A percentile compares a stretch with the other conserved stretches of the same genome.
Conservation (phyloP, 2,113 vertebrate genomes). For the Ginglymostoma cirratum region DNA sequence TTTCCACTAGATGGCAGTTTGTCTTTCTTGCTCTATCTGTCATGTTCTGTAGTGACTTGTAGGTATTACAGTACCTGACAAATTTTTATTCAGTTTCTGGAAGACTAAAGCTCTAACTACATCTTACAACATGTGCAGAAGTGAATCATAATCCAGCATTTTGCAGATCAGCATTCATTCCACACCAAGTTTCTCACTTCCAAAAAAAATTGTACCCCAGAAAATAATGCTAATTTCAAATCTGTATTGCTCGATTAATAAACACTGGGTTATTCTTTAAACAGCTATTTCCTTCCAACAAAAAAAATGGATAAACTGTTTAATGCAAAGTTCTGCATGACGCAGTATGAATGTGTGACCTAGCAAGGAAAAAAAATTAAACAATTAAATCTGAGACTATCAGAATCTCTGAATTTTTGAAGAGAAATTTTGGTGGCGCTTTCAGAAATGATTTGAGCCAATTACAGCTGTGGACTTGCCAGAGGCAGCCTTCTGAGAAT, state of each 20-base stretch:
- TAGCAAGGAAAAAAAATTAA: too few relatives aligned
- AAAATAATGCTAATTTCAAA: constrained; percentile 5
- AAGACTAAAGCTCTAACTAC: not conserved
- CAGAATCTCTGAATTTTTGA: too few relatives aligned
- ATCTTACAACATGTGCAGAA: not conserved
- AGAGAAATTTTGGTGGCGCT: too few relatives aligned
- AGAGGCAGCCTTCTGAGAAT: too few relatives aligned
- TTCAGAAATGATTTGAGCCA: too few relatives aligned
- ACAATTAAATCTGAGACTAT: too few relatives aligned
- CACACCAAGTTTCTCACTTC: not conserved
- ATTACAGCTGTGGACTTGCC: too few relatives aligned
- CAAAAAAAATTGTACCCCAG: not conserved
- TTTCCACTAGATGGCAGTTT: not conserved
- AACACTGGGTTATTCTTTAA: not conserved
- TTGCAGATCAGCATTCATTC: not conserved
- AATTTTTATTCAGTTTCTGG: not conserved
- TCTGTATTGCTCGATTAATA: not conserved
- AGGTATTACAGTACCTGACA: not conserved
- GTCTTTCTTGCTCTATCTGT: not conserved
- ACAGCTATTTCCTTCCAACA: not conserved
- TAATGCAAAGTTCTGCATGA: not conserved
- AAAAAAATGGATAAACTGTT: not conserved
- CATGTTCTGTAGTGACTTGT: not conserved
- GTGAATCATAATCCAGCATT: not conserved
- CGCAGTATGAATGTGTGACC: not conserved